Evolutionary conservation across 1,140 invertebrate species (phyloP), one percentile per base, ranked within the genome.

Genomic region (Drosophila serrata): DNA sequence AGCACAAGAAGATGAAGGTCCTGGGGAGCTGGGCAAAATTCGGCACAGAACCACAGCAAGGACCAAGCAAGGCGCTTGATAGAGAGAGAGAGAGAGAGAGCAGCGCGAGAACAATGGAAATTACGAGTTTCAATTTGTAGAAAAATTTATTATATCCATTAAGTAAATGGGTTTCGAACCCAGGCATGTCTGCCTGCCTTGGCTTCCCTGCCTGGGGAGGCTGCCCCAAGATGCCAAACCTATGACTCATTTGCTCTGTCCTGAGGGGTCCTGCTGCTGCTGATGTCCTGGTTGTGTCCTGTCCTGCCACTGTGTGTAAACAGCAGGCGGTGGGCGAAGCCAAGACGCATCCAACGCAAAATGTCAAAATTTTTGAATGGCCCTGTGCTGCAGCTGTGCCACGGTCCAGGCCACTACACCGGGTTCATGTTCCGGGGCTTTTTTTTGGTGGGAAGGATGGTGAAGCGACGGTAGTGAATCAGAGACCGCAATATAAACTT

Each of bases 81-180:
- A n/a, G 31, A 35, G 31, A 43, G 15, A 15, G 24, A 13, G 24
- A 29, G 17, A 31, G 9, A 29, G n/a, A 46, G n/a, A 45, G 61
- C 77, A 72, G 70, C 81, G 85, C 86, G 85, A 90, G 86, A 90
- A 90, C 85, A 90, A 90, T 90, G 82, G 79, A 90, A 90, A 90
- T 90, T 90, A 90, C 86, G 86, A 90, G 86, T 90, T 90, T 90
- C 86, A 90, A 90, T 90, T 90, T 90, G 86, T 85, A 91, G 79
- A 90, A 90, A 90, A 90, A 90, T 90, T 90, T 90, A 90, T 90
- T 90, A 90, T 90, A 90, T 90, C 86, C 86, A 90, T 90, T 90
- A 90, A 90, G 86, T 90, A 90, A 90, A 90, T 90, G 86, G 86
- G 86, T 90, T 90, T 90, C 86, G 61, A 88, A 90, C 88, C 88